phyloP scores from a whole-genome alignment of 2,113 vertebrate species.

The Serilophus lunatus region DNA sequence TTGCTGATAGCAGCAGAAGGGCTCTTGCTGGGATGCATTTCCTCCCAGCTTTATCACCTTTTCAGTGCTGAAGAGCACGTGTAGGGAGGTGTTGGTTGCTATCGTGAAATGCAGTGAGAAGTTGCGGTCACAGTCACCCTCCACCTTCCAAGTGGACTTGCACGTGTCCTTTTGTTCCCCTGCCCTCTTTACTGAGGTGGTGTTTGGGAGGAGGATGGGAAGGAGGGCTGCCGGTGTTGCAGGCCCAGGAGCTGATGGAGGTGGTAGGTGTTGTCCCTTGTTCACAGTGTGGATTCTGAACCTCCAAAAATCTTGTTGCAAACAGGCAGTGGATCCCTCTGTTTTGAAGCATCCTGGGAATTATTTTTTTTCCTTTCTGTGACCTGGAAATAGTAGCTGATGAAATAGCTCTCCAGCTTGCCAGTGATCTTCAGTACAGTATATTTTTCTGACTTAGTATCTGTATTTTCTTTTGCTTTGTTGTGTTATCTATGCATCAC shows the following conservation, averaged over 20 bases:
- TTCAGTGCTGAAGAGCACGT: background rate
- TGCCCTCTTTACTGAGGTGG: background rate
- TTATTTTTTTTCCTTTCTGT: background rate
- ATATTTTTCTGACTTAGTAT: background rate
- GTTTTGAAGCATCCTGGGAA: conserved; percentile 11
- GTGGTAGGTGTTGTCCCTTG: background rate
- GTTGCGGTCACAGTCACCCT: background rate
- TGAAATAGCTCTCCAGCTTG: conserved; percentile 24
- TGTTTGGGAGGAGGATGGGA: background rate
- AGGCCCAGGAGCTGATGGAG: background rate
- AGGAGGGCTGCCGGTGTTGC: background rate
- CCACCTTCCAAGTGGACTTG: background rate
- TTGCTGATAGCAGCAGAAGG: background rate
- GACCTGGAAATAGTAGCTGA: conserved; percentile 53
- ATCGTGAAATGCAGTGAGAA: background rate
- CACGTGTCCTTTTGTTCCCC: fast-evolving
- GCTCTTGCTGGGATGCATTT: background rate
- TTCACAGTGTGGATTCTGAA: background rate
- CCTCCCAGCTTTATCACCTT: background rate
- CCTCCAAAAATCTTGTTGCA: background rate
- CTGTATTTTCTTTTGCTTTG: background rate
- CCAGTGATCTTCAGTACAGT: background rate
- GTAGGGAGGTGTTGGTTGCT: background rate
- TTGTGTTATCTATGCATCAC: background rate
- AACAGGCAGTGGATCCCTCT: background rate